These are phyloP conservation scores for Pseudoatta argentina DNA, from an alignment of 1,140 invertebrate species.

Conservation along the genomic window DNA sequence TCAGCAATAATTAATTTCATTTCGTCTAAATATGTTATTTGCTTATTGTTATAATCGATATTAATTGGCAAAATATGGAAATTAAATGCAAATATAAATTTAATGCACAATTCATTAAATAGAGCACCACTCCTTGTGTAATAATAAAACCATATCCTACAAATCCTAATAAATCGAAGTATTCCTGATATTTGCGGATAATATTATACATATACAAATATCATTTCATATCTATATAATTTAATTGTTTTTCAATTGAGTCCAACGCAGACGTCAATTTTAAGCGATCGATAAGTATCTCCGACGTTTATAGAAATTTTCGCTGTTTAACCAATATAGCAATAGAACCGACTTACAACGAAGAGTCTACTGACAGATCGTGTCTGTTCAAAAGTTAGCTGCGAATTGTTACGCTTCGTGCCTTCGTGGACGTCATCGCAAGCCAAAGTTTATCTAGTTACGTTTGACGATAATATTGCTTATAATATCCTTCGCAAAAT, in stretches of 20 bases:
- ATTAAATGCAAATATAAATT: background rate
- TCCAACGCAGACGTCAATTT: conserved; percentile 5
- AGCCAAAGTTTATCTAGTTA: conserved; percentile 23
- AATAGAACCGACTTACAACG: conserved; percentile 7
- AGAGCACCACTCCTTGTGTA: background rate
- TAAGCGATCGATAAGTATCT: conserved; percentile 1
- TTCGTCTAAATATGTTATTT: background rate
- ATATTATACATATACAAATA: background rate
- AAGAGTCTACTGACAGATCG: conserved; percentile 33
- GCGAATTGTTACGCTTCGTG: conserved; percentile 31
- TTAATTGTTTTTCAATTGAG: conserved; percentile 1
- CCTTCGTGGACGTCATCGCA: background rate
- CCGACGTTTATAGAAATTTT: conserved; percentile 26
- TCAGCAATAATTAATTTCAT: conserved; percentile 28
- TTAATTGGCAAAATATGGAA: conserved; percentile 24
- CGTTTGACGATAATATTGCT: no score
- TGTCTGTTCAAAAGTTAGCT: conserved; percentile 32
- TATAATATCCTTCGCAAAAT: background rate
- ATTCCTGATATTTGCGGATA: background rate
- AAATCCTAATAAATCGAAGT: background rate
- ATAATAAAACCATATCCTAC: background rate
- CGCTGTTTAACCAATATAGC: conserved; percentile 1
- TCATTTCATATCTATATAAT: background rate
- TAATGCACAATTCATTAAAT: background rate
- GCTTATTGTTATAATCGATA: background rate